Evolutionary conservation across 2,888 invertebrate genomes (phyloP), one percentile per base, ranked within the genome.

Genomic region (Gari tellinella): DNA sequence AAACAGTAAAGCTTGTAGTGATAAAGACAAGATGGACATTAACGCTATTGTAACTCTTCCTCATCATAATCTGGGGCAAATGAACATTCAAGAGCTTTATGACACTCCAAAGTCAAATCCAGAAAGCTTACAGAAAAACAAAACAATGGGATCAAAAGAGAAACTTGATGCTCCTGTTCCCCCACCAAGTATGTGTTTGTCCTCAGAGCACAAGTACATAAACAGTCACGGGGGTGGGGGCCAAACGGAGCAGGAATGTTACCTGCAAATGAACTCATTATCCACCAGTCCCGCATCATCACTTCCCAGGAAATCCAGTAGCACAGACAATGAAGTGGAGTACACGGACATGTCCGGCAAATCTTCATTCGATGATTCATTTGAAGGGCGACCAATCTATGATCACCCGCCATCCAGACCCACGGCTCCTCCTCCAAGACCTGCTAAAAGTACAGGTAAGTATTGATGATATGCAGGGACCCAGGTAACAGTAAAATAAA

Each of bases 141-240:
- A 64, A 66, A 48, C 40, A 57, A 69, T 72, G n/a, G 14, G 52
- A 23, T 69, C 49, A 26, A 72, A 72, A 17, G 65, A 61, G 51
- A 45, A 75, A 12, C 43, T 82, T 25, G 64, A 69, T 4, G 63
- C 68, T 2, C 68, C 79, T n/a, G 74, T 74, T 21, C 85, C 85
- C 1, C 80, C 85, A 8, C 81, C 80, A 12, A 51, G 51, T 37
- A 52, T 70, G n/a, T 80, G 80, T 73, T 77, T 70, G 4, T 40
- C 51, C 17, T 63, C 48, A 43, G 65, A 80, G 53, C 80, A 86
- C 70, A 75, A 72, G 26, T 88, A 88, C 41, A 76, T 86, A 37
- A 88, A 88, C 57, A 83, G 86, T 15, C 77, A 68, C 2, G 67
- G 77, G 4, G 80, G 83, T 7, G 61, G 58, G 10, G 75, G 80